These are phyloP conservation scores for Cabera pusaria DNA, from an alignment of 2,888 invertebrate species.

Conservation along the genomic window DNA sequence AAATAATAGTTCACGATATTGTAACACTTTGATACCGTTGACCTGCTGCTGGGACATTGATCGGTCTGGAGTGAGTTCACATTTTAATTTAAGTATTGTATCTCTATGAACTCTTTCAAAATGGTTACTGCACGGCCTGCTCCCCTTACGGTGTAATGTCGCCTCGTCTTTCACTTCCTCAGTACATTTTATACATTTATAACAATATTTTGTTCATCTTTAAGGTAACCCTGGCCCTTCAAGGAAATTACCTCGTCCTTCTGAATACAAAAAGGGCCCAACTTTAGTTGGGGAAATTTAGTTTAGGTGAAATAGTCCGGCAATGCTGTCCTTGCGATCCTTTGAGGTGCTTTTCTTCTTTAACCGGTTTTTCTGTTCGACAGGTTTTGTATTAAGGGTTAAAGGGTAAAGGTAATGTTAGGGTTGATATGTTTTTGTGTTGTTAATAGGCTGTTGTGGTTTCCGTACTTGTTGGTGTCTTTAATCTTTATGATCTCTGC, in stretches of 20 bases:
- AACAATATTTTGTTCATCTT: constrained; percentile 60
- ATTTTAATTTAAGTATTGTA: no score
- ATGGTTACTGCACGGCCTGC: constrained; percentile 33
- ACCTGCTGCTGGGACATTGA: no score
- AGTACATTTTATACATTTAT: constrained; percentile 47
- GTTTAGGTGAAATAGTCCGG: constrained; percentile 25
- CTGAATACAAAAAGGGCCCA: constrained; percentile 37
- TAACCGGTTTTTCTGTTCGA: constrained; percentile 16
- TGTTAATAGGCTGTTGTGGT: no score
- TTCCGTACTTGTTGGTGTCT: no score
- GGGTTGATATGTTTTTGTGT: no score
- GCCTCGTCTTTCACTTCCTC: constrained; percentile 36
- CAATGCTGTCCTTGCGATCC: constrained; percentile 18
- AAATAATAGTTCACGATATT: no score
- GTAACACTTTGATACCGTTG: no score
- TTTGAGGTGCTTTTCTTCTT: constrained; percentile 19
- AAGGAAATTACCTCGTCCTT: constrained; percentile 52
- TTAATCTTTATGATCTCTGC: no score
- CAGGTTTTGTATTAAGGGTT: constrained; percentile 5
- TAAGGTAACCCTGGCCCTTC: constrained; percentile 45
- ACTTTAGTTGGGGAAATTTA: constrained; percentile 31
- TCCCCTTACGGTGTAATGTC: constrained; percentile 45
- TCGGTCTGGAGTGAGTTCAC: no score
- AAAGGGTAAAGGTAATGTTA: no score
- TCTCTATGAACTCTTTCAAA: no score